Conservation (phyloP, 92 coral and sea anemone species). For the Isaurus tuberculatus region DNA sequence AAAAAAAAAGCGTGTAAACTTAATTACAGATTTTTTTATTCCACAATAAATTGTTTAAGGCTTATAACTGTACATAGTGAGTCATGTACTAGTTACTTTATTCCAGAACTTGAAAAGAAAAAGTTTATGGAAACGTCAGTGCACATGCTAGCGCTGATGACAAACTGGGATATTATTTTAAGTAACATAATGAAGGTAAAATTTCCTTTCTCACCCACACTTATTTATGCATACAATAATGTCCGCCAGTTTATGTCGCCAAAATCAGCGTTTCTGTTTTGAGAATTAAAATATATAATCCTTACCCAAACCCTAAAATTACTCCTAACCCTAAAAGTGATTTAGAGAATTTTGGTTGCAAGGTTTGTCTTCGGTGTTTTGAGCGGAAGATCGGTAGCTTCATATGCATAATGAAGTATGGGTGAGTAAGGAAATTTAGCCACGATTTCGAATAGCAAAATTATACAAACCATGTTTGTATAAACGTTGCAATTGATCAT, state of each 20-base stretch:
- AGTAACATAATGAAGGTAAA: too few relatives aligned
- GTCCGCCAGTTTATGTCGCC: neutral
- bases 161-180: neutral
- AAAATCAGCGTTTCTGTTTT: neutral
- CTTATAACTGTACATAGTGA: conserved; percentile 19
- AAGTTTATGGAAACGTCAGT: conserved; percentile 12
- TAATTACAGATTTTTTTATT: neutral
- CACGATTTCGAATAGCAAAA: conserved; percentile 1
- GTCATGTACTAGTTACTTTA: conserved; percentile 18
- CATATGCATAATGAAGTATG: too few relatives aligned
- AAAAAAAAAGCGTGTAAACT: too few relatives aligned
- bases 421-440: neutral
- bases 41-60: conserved; percentile 10
- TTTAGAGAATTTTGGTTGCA: neutral
- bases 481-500: neutral
- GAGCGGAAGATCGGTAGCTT: neutral
- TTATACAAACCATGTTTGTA: neutral
- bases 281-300: neutral
- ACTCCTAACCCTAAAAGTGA: neutral
- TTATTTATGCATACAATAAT: neutral
- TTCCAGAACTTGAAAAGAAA: conserved; percentile 18
- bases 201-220: conserved; percentile 1
- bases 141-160: conserved; percentile 19
- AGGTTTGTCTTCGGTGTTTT: conserved; percentile 3
- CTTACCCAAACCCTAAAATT: neutral